A percentile compares a stretch with the other conserved stretches of the same genome.
These are phyloP conservation scores for Bombus pyrosoma DNA, from an alignment of 1,140 invertebrate genomes.

Conservation along the genomic window DNA sequence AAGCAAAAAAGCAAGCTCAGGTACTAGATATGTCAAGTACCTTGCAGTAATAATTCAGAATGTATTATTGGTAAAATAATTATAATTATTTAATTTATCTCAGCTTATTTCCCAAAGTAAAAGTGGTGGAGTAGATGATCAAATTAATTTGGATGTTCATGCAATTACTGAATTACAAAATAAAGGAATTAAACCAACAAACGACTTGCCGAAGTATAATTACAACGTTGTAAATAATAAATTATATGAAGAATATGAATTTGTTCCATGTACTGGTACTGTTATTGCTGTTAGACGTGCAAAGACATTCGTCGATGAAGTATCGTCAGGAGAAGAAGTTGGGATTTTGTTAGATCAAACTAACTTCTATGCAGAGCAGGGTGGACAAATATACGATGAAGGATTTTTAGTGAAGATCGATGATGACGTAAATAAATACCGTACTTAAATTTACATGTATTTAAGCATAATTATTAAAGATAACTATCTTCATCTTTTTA, in stretches of 20 bases:
- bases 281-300: conserved; percentile 89
- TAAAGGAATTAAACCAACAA: conserved; percentile 89
- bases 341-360: conserved; percentile 96
- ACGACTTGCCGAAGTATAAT: conserved; percentile 96
- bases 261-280: conserved; percentile 85
- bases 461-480: neutral
- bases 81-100: conserved; percentile 50
- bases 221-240: conserved; percentile 88
- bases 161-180: conserved; percentile 96
- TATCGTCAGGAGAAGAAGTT: conserved; percentile 93
- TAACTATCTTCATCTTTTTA: conserved; percentile 72
- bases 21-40: conserved; percentile 72
- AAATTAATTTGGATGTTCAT: conserved; percentile 96
- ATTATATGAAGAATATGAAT: conserved; percentile 88
- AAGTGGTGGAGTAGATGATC: conserved; percentile 89
- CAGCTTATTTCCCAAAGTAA: conserved; percentile 92
- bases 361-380: conserved; percentile 98
- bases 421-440: conserved; percentile 85
- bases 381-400: conserved; percentile 99
- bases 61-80: conserved; percentile 11
- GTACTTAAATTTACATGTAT: conserved; percentile 4
- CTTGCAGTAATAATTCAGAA: conserved; percentile 24
- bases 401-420: conserved; percentile 95
- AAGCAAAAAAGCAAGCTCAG: conserved; percentile 95
- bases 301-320: conserved; percentile 94